phyloP scores from a whole-genome alignment of 2,113 vertebrate genomes.

The Chloroceryle aenea region DNA sequence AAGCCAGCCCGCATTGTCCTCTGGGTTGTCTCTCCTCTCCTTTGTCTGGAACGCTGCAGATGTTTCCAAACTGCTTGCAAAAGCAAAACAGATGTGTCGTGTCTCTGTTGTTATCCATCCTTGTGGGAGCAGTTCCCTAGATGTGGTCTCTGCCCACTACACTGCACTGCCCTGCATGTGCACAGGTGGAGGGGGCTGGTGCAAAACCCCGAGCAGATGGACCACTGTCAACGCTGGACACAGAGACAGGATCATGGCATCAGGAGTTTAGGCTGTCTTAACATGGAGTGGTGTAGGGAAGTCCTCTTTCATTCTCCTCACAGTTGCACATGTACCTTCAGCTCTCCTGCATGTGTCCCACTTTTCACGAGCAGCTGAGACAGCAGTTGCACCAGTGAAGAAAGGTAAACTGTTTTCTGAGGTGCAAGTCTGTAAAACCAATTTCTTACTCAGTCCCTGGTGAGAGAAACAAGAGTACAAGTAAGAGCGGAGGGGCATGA shows the following conservation, averaged over 20 bases:
- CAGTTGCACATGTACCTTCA: accelerated
- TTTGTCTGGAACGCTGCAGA: neutral
- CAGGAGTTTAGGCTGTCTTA: neutral
- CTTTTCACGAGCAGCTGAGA: neutral
- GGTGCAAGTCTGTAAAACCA: neutral
- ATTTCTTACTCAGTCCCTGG: neutral
- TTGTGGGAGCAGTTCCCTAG: neutral
- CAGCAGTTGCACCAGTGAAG: neutral
- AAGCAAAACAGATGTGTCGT: neutral
- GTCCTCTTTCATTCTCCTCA: neutral
- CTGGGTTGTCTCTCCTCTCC: neutral
- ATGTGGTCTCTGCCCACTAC: neutral
- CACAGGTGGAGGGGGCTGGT: neutral
- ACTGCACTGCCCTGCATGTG: accelerated
- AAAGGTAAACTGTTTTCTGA: neutral
- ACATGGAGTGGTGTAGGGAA: neutral
- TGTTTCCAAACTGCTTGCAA: neutral
- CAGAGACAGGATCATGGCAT: accelerated
- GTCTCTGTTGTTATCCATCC: neutral
- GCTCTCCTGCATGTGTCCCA: accelerated
- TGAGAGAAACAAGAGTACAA: neutral
- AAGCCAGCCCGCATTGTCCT: neutral
- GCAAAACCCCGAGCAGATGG: accelerated
- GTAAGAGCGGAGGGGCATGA: neutral
- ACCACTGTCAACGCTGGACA: accelerated